Evolutionary conservation across 2,113 vertebrate genomes (phyloP).

Genomic region (Lethenteron camtschaticum): DNA sequence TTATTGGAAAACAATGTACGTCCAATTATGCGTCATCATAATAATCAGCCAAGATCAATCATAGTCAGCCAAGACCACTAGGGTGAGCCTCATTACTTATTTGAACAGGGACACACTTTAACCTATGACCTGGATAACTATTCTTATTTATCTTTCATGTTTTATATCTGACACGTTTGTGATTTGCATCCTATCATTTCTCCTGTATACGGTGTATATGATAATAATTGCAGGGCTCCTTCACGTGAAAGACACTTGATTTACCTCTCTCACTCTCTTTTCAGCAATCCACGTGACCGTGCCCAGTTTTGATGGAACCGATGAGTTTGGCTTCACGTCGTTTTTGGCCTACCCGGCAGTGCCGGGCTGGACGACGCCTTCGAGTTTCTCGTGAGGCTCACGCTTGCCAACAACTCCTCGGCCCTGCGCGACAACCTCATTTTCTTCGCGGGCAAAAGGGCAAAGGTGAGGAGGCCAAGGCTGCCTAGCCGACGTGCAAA

Average conservation of each 20-base stretch:
- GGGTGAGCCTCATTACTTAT: no score
- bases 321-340: constrained; percentile 43
- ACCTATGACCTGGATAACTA: no score
- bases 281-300: constrained; percentile 39
- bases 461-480: constrained; percentile 28
- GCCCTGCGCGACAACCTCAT: constrained; percentile 49
- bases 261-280: constrained; percentile 12
- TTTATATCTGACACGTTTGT: no score
- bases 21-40: no score
- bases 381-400: constrained; percentile 51
- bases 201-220: no score
- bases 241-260: no score
- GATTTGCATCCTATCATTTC: no score
- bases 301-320: constrained; percentile 35
- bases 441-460: constrained; percentile 56
- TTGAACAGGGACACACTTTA: no score
- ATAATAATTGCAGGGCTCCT: constrained; percentile 12
- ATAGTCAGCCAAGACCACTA: no score
- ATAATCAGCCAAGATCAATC: no score
- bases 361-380: constrained; percentile 32
- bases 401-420: constrained; percentile 28
- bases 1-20: no score
- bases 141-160: no score
- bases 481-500: neutral
- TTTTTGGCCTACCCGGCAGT: constrained; percentile 36